phyloP scores from a whole-genome alignment of 2,113 vertebrate genomes.

The Rhagologus leucostigma region DNA sequence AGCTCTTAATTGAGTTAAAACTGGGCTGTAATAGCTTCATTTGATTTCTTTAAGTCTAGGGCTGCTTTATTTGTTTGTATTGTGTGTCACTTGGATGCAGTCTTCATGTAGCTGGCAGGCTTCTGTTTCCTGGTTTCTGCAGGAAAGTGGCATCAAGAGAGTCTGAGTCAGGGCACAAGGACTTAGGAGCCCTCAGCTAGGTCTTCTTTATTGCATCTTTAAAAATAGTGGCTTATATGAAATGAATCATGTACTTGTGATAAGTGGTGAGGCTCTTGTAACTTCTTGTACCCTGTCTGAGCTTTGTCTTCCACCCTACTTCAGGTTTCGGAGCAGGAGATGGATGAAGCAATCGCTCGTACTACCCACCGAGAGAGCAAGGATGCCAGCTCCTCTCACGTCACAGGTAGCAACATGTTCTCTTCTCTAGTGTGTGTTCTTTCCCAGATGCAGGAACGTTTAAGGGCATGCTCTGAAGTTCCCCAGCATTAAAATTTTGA shows the following conservation, averaged over 20 bases:
- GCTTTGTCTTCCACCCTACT: slow-evolving; percentile 9
- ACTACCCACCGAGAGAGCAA: slow-evolving; percentile 86
- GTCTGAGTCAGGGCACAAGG: background rate
- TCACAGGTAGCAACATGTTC: slow-evolving; percentile 71
- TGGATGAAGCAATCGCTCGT: slow-evolving; percentile 90
- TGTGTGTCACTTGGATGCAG: background rate
- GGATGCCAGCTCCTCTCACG: slow-evolving; percentile 71
- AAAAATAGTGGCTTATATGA: background rate
- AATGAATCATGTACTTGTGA: background rate
- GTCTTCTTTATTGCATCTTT: background rate
- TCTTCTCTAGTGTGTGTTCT: background rate
- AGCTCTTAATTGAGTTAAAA: background rate
- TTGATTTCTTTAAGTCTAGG: slow-evolving; percentile 8
- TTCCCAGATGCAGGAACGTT: background rate
- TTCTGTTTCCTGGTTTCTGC: background rate
- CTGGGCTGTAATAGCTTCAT: background rate
- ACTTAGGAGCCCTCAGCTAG: background rate
- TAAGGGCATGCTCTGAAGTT: background rate
- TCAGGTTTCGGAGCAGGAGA: slow-evolving; percentile 95
- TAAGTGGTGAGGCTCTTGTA: background rate
- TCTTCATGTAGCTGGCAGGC: background rate
- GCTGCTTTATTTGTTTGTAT: background rate
- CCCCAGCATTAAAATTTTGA: background rate
- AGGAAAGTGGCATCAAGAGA: background rate
- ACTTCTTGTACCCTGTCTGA: background rate